phyloP scores from a whole-genome alignment of 2,888 invertebrate species.

The Oligia strigilis region DNA sequence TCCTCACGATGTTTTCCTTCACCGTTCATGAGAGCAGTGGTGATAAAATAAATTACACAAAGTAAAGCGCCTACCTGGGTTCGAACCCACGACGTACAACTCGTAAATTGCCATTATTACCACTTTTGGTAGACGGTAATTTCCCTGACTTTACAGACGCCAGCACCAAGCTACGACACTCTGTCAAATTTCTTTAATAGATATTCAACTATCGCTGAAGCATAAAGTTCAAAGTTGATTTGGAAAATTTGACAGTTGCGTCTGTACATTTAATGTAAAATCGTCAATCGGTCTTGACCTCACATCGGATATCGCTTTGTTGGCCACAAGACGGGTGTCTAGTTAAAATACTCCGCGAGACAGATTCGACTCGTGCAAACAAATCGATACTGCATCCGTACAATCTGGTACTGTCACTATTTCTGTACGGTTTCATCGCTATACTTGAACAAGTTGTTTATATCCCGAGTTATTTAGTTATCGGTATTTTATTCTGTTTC shows the following conservation, averaged over 20 bases:
- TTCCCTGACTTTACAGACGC: background rate
- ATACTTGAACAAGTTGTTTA: conserved; percentile 2
- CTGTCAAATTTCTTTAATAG: too few relatives aligned
- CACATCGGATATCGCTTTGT: background rate
- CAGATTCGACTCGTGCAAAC: background rate
- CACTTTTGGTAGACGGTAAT: background rate
- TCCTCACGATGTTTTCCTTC: background rate
- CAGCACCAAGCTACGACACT: too few relatives aligned
- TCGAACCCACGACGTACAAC: too few relatives aligned
- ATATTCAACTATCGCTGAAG: too few relatives aligned
- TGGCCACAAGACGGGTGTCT: conserved; percentile 4
- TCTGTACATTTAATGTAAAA: background rate
- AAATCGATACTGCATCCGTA: conserved; percentile 35
- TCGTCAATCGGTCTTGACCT: background rate
- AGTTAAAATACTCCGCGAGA: conserved; percentile 14
- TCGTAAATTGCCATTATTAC: too few relatives aligned
- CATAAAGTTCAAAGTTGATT: too few relatives aligned
- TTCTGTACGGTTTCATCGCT: background rate
- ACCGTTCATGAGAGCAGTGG: too few relatives aligned
- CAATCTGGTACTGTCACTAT: conserved; percentile 8
- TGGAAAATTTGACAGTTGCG: too few relatives aligned
- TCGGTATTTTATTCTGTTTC: background rate
- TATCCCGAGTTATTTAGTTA: background rate
- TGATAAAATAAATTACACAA: background rate
- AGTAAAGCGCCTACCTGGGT: too few relatives aligned